Evolutionary conservation across 1,140 invertebrate species (phyloP), one percentile per base, ranked within the genome.

Genomic region (Plodia interpunctella): DNA sequence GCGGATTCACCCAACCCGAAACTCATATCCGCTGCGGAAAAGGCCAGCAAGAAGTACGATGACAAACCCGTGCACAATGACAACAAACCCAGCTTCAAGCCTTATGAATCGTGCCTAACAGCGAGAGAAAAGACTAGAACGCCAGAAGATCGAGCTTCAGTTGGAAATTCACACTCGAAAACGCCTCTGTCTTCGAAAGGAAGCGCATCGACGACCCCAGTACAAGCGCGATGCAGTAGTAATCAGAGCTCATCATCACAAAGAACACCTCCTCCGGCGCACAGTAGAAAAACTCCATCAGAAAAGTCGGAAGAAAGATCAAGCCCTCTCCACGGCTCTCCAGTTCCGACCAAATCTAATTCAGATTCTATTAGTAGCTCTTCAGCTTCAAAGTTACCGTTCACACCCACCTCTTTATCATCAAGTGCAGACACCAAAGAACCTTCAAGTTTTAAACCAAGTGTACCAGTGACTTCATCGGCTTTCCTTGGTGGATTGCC

Each of bases 1-100:
- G 95, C 96, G 13, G 97, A 98, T 86, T 94, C 76, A 88, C 95
- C 76, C 91, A 94, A 88, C 88, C 92, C 85, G 78, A 96, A 92
- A 65, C 88, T 95, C 55, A 91, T 94, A 59, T 92, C 94, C 51
- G 92, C 92, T 50, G 93, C 91, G 54, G 94, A 92, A 81, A 94
- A 94, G 83, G 92, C 91, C 65, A 93, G 78, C 76, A 87, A 85
- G 64, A 94, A 91, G 80, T 92, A 88, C 71, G 90, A 87, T 60
- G 91, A 90, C 70, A 92, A 91, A 88, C 73, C 80, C 55, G 72
- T 59, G 9, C 77, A 83, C 1, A 72, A 88, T 49, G 89, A 91
- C 65, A 84, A 78, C 65, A 93, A 92, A 68, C 91, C 91, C n/a
- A 93, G 92, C 73, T 94, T 94, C 76, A 94, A 94, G 83, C 93